phyloP scores from a whole-genome alignment of 2,888 invertebrate genomes.

The Noctua fimbriata region DNA sequence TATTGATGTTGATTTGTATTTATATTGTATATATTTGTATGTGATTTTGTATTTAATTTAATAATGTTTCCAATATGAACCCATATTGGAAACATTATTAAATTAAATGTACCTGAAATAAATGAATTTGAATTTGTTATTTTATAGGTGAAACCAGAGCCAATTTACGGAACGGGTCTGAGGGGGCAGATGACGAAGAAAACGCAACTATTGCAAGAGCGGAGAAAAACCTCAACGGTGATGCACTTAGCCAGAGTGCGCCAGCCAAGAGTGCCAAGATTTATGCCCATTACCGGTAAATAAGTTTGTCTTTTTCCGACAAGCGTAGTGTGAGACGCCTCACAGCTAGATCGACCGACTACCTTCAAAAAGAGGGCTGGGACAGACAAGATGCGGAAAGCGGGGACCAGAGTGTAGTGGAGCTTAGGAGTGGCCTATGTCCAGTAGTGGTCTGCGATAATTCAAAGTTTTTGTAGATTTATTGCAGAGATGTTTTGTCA shows the following conservation, averaged over 20 bases:
- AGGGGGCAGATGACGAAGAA: conserved; percentile 66
- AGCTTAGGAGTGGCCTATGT: neutral
- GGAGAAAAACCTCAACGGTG: conserved; percentile 71
- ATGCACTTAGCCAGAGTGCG: conserved; percentile 75
- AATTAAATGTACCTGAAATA: too few species aligned
- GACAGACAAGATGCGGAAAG: neutral
- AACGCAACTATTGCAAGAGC: conserved; percentile 66
- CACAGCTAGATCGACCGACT: neutral
- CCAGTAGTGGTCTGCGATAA: neutral
- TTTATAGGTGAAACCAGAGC: conserved; percentile 80
- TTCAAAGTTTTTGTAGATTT: neutral
- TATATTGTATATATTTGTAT: too few species aligned
- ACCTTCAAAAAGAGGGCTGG: neutral
- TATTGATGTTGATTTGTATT: too few species aligned
- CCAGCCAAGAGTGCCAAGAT: conserved; percentile 75
- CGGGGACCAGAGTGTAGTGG: neutral
- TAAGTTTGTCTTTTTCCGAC: neutral
- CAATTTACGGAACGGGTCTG: conserved; percentile 43
- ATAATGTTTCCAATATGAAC: too few species aligned
- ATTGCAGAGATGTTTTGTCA: neutral
- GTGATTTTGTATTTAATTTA: too few species aligned
- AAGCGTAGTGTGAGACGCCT: neutral
- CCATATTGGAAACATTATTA: too few species aligned
- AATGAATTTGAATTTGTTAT: neutral
- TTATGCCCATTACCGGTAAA: conserved; percentile 81